Evolutionary conservation across 2,888 invertebrate species (phyloP).

Genomic region (Plusia festucae): DNA sequence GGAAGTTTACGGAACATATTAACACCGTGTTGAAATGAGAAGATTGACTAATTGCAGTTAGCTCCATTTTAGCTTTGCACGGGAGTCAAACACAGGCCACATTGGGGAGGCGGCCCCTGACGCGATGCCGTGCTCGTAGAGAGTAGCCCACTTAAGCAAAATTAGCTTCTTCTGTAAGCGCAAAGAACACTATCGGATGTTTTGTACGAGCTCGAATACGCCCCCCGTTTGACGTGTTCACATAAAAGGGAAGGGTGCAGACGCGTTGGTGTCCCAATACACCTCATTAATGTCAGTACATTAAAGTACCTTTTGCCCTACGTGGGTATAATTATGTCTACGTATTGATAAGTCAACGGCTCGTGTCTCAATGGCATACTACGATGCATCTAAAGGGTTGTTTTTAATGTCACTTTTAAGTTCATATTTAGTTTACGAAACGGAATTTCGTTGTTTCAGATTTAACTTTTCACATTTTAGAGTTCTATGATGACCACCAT

Average conservation of each 20-base stretch:
- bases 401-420: conserved; percentile 32
- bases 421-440: conserved; percentile 16
- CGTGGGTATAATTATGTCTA: conserved; percentile 25
- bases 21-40: conserved; percentile 33
- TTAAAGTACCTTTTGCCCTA: conserved; percentile 38
- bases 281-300: conserved; percentile 64
- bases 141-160: conserved; percentile 89
- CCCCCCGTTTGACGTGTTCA: conserved; percentile 78
- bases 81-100: conserved; percentile 75
- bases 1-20: conserved; percentile 25
- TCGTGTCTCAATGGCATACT: not conserved
- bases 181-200: conserved; percentile 88
- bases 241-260: conserved; percentile 77
- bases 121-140: conserved; percentile 65
- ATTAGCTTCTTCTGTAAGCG: conserved; percentile 87
- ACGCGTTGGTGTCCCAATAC: conserved; percentile 71
- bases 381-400: conserved; percentile 21
- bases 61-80: conserved; percentile 76
- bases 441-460: not conserved
- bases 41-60: conserved; percentile 53
- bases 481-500: no score
- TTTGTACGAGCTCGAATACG: conserved; percentile 81
- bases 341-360: conserved; percentile 35
- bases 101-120: conserved; percentile 73
- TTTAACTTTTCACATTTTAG: no score